phyloP scores from a whole-genome alignment of 2,113 vertebrate species.

The Lepidothrix coronata region DNA sequence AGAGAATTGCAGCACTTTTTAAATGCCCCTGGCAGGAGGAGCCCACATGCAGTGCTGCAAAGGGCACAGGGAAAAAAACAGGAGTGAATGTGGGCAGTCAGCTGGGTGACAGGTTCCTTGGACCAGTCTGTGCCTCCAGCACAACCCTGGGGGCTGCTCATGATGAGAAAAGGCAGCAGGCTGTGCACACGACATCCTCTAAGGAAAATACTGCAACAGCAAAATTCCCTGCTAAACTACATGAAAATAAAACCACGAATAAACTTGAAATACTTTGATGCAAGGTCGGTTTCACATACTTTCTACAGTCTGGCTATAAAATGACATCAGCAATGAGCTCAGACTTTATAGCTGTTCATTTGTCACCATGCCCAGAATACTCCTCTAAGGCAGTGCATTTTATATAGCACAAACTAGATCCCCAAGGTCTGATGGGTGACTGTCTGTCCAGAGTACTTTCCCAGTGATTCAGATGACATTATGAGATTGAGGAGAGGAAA shows the following conservation, averaged over 20 bases:
- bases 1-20: background rate
- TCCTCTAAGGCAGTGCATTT: background rate
- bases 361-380: background rate
- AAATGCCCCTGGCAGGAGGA: background rate
- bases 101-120: background rate
- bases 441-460: background rate
- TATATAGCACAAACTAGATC: background rate
- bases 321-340: background rate
- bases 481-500: background rate
- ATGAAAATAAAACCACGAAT: background rate
- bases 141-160: background rate
- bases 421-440: background rate
- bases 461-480: background rate
- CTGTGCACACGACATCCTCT: background rate
- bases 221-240: background rate
- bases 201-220: background rate
- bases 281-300: background rate
- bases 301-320: background rate
- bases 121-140: background rate
- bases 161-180: background rate
- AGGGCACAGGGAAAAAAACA: background rate
- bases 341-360: background rate
- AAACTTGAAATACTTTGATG: background rate
- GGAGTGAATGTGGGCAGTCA: background rate
- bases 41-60: background rate